Evolutionary conservation across 2,113 vertebrate genomes (phyloP).

Genomic region (Myocastor coypus): DNA sequence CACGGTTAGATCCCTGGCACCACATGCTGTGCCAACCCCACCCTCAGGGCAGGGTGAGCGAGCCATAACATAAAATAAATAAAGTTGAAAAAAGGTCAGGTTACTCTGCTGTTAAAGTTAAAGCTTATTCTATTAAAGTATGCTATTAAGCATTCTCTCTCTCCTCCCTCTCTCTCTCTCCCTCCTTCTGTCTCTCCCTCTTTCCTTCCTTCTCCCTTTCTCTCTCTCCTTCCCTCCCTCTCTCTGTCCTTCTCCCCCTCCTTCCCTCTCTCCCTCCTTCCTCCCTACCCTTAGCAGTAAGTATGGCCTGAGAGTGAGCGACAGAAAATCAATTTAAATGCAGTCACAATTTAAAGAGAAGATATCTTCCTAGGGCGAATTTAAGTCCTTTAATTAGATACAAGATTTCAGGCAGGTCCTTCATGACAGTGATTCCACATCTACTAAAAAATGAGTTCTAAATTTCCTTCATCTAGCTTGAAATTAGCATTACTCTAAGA

Average conservation of each 20-base stretch:
- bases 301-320: slow-evolving; percentile 31
- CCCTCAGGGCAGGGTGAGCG: no score
- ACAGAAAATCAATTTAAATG: slow-evolving; percentile 46
- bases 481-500: slow-evolving; percentile 60
- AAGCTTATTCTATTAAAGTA: slow-evolving; percentile 31
- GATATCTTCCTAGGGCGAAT: background rate
- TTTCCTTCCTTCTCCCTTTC: background rate
- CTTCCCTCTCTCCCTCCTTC: background rate
- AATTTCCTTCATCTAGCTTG: slow-evolving; percentile 58
- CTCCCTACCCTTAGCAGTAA: slow-evolving; percentile 6
- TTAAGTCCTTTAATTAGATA: slow-evolving; percentile 58
- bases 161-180: background rate
- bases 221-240: background rate
- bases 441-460: slow-evolving; percentile 50
- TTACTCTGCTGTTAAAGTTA: slow-evolving; percentile 18
- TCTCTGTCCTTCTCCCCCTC: background rate
- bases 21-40: no score
- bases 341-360: slow-evolving; percentile 60
- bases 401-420: slow-evolving; percentile 21
- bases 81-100: background rate
- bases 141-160: background rate
- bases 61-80: no score
- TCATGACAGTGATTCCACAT: slow-evolving; percentile 53
- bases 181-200: background rate
- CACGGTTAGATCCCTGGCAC: no score